A percentile compares a stretch with the other conserved stretches of the same genome.
phyloP scores from a whole-genome alignment of 2,888 invertebrate species.

The Strigamia crassipes region DNA sequence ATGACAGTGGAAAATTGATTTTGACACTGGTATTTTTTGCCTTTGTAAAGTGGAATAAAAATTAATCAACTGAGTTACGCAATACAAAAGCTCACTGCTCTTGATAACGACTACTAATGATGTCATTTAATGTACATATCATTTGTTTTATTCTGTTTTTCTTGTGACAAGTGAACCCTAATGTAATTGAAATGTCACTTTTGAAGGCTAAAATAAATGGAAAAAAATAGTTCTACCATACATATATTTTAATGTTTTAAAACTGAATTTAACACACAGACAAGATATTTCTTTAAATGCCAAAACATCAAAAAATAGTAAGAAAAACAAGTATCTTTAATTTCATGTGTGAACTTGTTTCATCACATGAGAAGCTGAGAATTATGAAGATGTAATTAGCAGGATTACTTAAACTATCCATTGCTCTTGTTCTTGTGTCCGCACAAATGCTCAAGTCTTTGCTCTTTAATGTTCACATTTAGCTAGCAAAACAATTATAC shows the following conservation, averaged over 20 bases:
- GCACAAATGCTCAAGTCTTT: neutral
- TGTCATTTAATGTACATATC: no score
- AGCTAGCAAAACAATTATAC: neutral
- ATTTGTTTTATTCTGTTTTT: no score
- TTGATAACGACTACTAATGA: neutral
- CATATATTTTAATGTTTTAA: no score
- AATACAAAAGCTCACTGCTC: neutral
- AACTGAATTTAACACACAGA: no score
- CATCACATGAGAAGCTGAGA: neutral
- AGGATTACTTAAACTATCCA: neutral
- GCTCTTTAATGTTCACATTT: neutral
- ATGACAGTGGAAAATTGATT: neutral
- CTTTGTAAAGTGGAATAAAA: neutral
- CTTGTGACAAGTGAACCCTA: no score
- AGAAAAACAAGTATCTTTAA: neutral
- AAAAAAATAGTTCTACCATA: no score
- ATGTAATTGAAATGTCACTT: no score
- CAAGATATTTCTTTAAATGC: no score
- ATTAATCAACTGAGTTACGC: neutral
- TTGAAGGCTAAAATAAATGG: no score
- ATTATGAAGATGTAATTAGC: neutral
- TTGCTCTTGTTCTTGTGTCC: neutral
- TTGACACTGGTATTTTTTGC: neutral
- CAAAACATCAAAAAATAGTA: no score
- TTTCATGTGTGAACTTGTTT: neutral